These are phyloP conservation scores for Reticulitermes lucifugus DNA, from an alignment of 2,888 invertebrate genomes.

Conservation along the genomic window DNA sequence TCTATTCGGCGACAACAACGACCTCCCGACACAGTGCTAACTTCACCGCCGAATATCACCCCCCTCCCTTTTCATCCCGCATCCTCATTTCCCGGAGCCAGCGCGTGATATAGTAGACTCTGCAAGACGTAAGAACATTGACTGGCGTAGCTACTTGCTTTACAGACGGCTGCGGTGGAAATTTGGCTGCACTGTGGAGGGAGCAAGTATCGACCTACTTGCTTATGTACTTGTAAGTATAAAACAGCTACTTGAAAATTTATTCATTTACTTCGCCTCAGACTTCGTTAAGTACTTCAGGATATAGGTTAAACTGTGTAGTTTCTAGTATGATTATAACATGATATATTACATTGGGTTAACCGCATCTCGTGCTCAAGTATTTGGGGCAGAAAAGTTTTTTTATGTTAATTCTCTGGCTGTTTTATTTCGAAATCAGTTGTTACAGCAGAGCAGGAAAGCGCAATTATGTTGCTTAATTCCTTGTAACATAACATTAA, in stretches of 20 bases:
- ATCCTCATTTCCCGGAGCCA: constrained; percentile 7
- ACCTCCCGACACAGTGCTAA: background rate
- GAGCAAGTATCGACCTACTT: background rate
- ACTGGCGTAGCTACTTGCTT: background rate
- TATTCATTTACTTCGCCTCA: background rate
- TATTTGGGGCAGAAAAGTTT: background rate
- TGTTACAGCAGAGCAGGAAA: no score
- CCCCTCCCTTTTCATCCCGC: background rate
- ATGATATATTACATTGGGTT: background rate
- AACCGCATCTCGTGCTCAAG: background rate
- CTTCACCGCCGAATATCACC: background rate
- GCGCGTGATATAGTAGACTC: background rate
- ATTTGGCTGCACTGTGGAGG: background rate
- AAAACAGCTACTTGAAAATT: background rate
- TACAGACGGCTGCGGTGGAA: background rate
- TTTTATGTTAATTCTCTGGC: background rate
- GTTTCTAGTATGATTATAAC: background rate
- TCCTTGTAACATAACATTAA: no score
- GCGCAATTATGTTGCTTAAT: no score
- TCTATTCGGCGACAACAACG: background rate
- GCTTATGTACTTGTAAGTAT: background rate
- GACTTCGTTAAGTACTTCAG: constrained; percentile 10
- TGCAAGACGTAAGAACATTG: background rate
- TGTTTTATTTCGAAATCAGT: background rate
- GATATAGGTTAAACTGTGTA: background rate